Percentiles rank a stretch among this genome's conserved stretches.
These are phyloP conservation scores for Poecilia latipinna DNA, from an alignment of 2,113 vertebrate species.

Conservation along the genomic window DNA sequence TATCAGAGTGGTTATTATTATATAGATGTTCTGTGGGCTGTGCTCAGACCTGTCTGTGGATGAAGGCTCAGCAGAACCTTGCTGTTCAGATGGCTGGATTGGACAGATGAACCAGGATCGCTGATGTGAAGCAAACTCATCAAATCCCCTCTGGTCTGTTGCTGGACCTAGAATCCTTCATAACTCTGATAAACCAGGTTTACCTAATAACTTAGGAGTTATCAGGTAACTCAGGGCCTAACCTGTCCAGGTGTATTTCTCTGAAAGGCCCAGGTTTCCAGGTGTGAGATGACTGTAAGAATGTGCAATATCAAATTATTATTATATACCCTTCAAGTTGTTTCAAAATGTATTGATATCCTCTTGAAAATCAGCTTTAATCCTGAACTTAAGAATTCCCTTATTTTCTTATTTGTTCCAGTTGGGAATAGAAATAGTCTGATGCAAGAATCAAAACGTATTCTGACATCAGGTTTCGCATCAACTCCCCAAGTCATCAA, in stretches of 20 bases:
- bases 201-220: too few relatives aligned
- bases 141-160: conserved; percentile 13
- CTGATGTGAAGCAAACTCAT: conserved; percentile 44
- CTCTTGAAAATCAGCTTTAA: conserved; percentile 18
- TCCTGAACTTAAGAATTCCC: neutral
- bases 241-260: conserved; percentile 22
- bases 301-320: conserved; percentile 33
- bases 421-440: neutral
- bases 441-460: neutral
- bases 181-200: too few relatives aligned
- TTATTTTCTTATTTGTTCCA: neutral
- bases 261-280: conserved; percentile 11
- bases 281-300: conserved; percentile 45
- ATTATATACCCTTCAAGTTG: conserved; percentile 24
- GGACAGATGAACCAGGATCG: conserved; percentile 28
- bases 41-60: conserved; percentile 46
- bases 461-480: neutral
- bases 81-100: conserved; percentile 45
- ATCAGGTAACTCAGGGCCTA: neutral
- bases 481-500: neutral
- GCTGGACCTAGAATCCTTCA: conserved; percentile 6
- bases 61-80: conserved; percentile 21
- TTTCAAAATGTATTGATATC: conserved; percentile 37
- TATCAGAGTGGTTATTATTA: conserved; percentile 9
- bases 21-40: conserved; percentile 4